Evolutionary conservation across 2,113 vertebrate genomes (phyloP).

Genomic region (Malurus alboscapulatus): DNA sequence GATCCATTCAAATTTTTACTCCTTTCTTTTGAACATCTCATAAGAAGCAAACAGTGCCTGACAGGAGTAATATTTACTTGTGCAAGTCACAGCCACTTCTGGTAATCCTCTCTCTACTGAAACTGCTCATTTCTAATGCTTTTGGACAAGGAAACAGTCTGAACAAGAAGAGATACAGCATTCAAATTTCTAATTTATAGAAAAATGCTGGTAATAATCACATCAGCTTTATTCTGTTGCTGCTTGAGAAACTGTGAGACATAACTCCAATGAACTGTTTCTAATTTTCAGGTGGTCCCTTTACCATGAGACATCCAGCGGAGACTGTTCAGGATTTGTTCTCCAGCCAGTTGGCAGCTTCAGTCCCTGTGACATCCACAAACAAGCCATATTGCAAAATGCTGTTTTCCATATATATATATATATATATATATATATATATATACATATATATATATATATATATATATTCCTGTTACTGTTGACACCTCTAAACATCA

Average conservation of each 20-base stretch:
- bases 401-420: neutral
- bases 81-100: neutral
- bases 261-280: neutral
- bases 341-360: neutral
- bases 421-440: neutral
- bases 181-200: neutral
- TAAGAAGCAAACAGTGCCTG: neutral
- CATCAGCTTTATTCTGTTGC: neutral
- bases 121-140: neutral
- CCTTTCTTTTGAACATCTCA: neutral
- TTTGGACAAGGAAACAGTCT: neutral
- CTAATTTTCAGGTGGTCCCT: neutral
- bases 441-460: neutral
- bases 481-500: neutral
- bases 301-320: neutral
- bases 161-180: neutral
- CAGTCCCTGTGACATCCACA: neutral
- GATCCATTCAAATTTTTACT: neutral
- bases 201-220: neutral
- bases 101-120: neutral
- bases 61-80: neutral
- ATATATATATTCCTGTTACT: neutral
- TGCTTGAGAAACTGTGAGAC: neutral
- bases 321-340: neutral
- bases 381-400: accelerated